phyloP scores from a whole-genome alignment of 1,140 invertebrate genomes.

The Cotesia glomerata region DNA sequence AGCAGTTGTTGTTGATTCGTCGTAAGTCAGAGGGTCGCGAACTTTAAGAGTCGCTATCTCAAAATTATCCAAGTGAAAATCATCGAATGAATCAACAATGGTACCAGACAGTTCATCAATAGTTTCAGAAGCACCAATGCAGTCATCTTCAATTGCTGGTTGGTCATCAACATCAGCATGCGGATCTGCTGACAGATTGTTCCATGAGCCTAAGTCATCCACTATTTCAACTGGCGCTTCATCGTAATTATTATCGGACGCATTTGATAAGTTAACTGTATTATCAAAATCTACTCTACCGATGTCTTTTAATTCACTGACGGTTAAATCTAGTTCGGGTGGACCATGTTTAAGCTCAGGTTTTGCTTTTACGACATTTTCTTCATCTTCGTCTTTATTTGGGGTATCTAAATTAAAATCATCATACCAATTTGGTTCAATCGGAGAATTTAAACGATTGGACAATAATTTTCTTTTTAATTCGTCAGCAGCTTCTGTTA shows the following conservation, averaged over 20 bases:
- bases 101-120: too few relatives aligned
- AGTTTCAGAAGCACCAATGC: neutral
- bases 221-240: neutral
- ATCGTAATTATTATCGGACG: slow-evolving; percentile 26
- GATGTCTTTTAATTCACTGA: slow-evolving; percentile 51
- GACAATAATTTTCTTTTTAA: slow-evolving; percentile 48
- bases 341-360: slow-evolving; percentile 45
- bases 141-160: neutral
- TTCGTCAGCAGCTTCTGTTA: slow-evolving; percentile 54
- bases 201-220: neutral
- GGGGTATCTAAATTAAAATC: neutral
- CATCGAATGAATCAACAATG: too few relatives aligned
- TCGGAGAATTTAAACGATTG: neutral
- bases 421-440: slow-evolving; percentile 16
- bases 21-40: too few relatives aligned
- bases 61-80: too few relatives aligned
- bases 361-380: slow-evolving; percentile 25
- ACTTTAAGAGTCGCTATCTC: too few relatives aligned
- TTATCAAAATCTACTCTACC: slow-evolving; percentile 46
- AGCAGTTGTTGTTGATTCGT: too few relatives aligned
- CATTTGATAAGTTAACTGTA: slow-evolving; percentile 1
- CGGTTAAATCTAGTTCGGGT: slow-evolving; percentile 45
- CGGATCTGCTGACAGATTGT: neutral
- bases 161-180: slow-evolving; percentile 2
- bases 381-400: neutral